Evolutionary conservation across 2,113 vertebrate genomes (phyloP), one percentile per base, ranked within the genome.

Genomic region (Anthoscopus minutus): DNA sequence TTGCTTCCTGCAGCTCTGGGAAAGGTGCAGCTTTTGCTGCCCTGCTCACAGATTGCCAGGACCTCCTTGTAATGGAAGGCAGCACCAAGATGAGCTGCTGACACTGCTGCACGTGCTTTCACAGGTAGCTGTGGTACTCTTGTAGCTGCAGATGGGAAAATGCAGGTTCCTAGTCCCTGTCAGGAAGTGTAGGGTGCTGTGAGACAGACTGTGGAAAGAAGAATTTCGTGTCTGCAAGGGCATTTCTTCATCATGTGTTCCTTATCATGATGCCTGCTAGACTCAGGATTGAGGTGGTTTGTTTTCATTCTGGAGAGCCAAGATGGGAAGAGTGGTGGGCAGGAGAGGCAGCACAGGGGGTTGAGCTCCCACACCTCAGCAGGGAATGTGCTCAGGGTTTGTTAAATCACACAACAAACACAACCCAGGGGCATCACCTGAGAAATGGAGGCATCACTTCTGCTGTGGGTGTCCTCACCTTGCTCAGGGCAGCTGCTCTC

Each of bases 231-330:
- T 58, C 79, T 86, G 44, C 70, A 73, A 57, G 84, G 74, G 25
- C 42, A 58, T 89, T 82, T 40, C 64, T 86, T 47, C 74, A 62
- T 66, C 31, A 13, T 37, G 20, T 28, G 22, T 67, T 88, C 53
- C n/a, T 87, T 88, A n/a, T 79, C 50, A 11, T 15, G 38, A 31
- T 45, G 81, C 67, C 85, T 93, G 45, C 89, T 86, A 70, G 79
- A 87, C 71, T 87, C 21, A 20, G 83, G 77, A 60, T 89, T 86
- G 81, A 69, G 94, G 87, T 92, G 87, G 77, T 74, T 96, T 92
- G 69, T 93, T 69, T 91, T 85, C 79, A 9, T 60, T 91, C 77
- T 64, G 66, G 53, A 84, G 31, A 91, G 61, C 65, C 57, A 53
- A 60, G 89, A 48, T 65, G 69, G 50, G 69, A 92, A 35, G 64